Conservation (phyloP, 1,140 invertebrate genomes). For the Piezodorus guildinii region DNA sequence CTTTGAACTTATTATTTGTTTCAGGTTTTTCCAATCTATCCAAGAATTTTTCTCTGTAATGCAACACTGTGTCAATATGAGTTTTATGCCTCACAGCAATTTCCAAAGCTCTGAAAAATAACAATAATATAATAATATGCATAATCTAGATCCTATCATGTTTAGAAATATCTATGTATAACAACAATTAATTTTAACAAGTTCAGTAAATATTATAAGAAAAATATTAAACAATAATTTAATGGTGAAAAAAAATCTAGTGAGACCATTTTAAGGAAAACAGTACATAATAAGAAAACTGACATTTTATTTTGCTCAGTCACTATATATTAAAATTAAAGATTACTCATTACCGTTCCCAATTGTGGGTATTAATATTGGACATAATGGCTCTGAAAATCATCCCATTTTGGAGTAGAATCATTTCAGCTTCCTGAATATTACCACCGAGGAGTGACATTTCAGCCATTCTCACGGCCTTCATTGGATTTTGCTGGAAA, state of each 20-base stretch:
- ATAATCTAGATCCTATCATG: no score
- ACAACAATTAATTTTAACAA: no score
- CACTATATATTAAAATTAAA: background rate
- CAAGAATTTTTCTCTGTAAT: constrained; percentile 62
- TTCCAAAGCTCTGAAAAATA: constrained; percentile 58
- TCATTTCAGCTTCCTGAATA: constrained; percentile 65
- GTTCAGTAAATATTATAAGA: no score
- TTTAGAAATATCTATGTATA: no score
- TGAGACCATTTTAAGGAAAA: no score
- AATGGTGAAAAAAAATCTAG: no score
- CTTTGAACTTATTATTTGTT: constrained; percentile 58
- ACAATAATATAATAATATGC: no score
- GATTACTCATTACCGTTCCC: constrained; percentile 50
- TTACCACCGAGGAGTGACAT: constrained; percentile 69
- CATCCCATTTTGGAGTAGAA: constrained; percentile 65
- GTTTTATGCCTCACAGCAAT: constrained; percentile 68
- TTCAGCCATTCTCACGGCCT: constrained; percentile 58
- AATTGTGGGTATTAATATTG: constrained; percentile 73
- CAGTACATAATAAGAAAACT: no score
- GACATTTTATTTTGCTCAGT: no score
- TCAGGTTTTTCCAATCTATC: constrained; percentile 61
- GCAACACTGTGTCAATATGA: constrained; percentile 64
- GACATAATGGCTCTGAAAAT: constrained; percentile 64
- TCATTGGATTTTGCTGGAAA: constrained; percentile 38
- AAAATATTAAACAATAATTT: no score